phyloP scores from a whole-genome alignment of 2,113 vertebrate species.

The Martes martes region DNA sequence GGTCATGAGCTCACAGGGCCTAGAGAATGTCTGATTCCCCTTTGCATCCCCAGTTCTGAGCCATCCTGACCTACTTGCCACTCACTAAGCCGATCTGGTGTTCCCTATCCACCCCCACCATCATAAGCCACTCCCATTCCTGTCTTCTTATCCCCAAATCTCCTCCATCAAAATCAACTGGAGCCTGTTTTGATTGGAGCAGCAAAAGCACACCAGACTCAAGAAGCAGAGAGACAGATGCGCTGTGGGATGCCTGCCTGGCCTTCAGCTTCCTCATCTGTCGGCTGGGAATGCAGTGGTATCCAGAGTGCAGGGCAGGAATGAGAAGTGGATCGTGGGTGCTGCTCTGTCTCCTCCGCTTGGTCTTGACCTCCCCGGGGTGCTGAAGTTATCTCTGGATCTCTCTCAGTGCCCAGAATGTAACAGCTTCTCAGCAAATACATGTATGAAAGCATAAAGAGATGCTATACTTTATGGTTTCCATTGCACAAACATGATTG shows the following conservation, averaged over 20 bases:
- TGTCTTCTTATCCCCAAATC: not conserved
- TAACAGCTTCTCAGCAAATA: not conserved
- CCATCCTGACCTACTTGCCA: not conserved
- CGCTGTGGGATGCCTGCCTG: not conserved
- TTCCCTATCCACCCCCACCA: not conserved
- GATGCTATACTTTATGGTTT: not conserved
- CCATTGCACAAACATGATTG: rapidly evolving
- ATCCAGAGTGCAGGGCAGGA: not conserved
- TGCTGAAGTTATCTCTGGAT: not conserved
- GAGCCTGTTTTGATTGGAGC: not conserved
- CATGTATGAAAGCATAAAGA: no score
- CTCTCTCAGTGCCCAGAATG: not conserved
- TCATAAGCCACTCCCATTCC: not conserved
- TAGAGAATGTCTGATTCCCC: not conserved
- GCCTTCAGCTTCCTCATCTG: not conserved
- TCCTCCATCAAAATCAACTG: not conserved
- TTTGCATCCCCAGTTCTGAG: not conserved
- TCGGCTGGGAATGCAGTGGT: not conserved
- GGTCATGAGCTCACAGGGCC: not conserved
- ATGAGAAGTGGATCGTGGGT: no score
- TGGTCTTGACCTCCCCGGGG: not conserved
- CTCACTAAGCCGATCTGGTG: not conserved
- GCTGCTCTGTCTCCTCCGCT: not conserved
- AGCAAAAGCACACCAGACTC: not conserved
- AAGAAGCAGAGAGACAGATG: not conserved